Evolutionary conservation across 1,140 invertebrate species (phyloP).

Genomic region (Lepeophtheirus salmonis): DNA sequence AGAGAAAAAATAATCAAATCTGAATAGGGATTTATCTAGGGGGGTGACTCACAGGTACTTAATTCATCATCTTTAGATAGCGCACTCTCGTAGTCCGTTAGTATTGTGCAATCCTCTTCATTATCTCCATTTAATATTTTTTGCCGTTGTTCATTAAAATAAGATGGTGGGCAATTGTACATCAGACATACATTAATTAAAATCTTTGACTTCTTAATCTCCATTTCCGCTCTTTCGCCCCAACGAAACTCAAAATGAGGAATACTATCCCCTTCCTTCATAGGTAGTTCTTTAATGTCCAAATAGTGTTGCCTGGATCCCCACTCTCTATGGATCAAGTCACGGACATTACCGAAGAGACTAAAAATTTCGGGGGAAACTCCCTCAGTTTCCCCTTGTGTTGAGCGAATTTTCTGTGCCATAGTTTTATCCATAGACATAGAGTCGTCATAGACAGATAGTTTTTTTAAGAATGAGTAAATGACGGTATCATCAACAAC

Average conservation of each 20-base stretch:
- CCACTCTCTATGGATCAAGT: neutral
- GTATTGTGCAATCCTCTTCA: neutral
- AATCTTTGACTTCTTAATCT: constrained; percentile 14
- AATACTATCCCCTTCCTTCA: neutral
- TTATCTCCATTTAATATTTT: neutral
- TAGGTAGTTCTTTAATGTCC: neutral
- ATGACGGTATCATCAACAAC: neutral
- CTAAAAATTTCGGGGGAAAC: neutral
- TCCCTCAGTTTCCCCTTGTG: no score
- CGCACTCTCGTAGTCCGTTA: neutral
- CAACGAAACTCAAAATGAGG: neutral
- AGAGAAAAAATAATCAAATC: no score
- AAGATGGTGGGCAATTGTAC: constrained; percentile 18
- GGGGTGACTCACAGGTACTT: no score
- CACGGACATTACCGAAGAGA: neutral
- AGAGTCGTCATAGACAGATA: neutral
- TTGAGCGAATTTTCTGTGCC: neutral
- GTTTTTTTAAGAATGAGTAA: neutral
- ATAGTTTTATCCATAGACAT: neutral
- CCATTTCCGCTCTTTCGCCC: neutral
- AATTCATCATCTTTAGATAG: neutral
- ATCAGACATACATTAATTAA: constrained; percentile 10
- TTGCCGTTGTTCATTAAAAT: constrained; percentile 23
- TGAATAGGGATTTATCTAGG: no score
- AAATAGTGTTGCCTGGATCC: neutral